Evolutionary conservation across 1,140 invertebrate species (phyloP), one percentile per base, ranked within the genome.

Genomic region (Cydia fagiglandana): DNA sequence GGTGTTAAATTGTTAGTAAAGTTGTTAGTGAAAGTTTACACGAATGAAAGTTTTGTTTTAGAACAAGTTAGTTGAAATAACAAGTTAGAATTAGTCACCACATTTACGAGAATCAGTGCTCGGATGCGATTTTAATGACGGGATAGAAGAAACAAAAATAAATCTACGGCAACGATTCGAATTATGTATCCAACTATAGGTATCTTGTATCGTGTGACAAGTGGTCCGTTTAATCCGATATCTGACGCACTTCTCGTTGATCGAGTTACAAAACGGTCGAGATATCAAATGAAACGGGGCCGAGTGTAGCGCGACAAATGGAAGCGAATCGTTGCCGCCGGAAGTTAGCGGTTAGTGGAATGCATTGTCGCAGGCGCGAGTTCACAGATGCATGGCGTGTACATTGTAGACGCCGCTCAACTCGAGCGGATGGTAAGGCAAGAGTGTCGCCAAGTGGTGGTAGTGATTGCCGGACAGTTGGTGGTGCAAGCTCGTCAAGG

Each of bases 311-410:
- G 24, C 47, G 53, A 74, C 56, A 61, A 34, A 79, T 80, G 79
- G 82, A 84, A 86, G 84, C 87, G 86, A 81, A 81, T 84, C 79
- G 81, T 84, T 89, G 87, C 80, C 83, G 82, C 64, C 83, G 78
- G 84, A 86, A 83, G 84, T 88, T 86, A 89, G 86, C 82, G 86
- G 88, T 91, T 91, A 90, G 88, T 89, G 88, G 90, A 93, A 91
- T 93, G 90, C 91, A 93, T 88, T 91, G 91, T 89, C 91, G 87
- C 80, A 75, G 83, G 83, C 84, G 83, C 89, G 89, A 88, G 95
- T 96, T 96, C 95, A 96, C 95, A 96, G 96, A 95, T 96, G 96
- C 95, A 97, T 95, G 94, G 96, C 95, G 94, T 96, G 96, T 94
- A 95, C 93, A 88, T 94, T 94, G 93, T 95, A 95, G 90, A 95